Percentiles rank a stretch among this genome's conserved stretches.
These are phyloP conservation scores for Agrilus biguttatus DNA, from an alignment of 2,888 invertebrate genomes.

Conservation along the genomic window DNA sequence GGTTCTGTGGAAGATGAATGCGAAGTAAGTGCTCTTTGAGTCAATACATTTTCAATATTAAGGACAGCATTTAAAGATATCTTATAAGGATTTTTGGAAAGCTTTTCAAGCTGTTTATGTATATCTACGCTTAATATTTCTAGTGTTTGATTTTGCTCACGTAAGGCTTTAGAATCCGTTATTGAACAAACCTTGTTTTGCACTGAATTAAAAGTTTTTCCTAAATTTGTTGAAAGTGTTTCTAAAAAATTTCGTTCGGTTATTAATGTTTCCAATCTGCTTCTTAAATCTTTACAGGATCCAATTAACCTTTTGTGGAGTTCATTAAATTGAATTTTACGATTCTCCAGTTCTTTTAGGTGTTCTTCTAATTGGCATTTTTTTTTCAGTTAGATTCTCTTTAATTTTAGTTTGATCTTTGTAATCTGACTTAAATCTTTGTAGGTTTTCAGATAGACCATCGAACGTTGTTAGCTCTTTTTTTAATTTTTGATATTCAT, in stretches of 20 bases:
- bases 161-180: slow-evolving; percentile 10
- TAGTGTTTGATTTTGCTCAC: slow-evolving; percentile 15
- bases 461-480: slow-evolving; percentile 9
- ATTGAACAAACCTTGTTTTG: slow-evolving; percentile 11
- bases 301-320: slow-evolving; percentile 11
- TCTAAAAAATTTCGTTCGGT: slow-evolving; percentile 13
- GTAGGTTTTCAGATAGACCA: neutral
- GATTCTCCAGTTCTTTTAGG: slow-evolving; percentile 12
- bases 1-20: slow-evolving; percentile 11
- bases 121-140: slow-evolving; percentile 18
- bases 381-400: neutral
- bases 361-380: slow-evolving; percentile 9
- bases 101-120: slow-evolving; percentile 15
- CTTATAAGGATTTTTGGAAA: slow-evolving; percentile 14
- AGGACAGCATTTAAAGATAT: slow-evolving; percentile 10
- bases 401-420: neutral
- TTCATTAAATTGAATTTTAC: slow-evolving; percentile 9
- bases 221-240: slow-evolving; percentile 9
- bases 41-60: slow-evolving; percentile 11
- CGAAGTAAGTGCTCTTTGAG: slow-evolving; percentile 5
- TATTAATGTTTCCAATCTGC: slow-evolving; percentile 9
- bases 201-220: slow-evolving; percentile 9
- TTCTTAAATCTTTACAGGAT: slow-evolving; percentile 8
- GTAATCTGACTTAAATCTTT: no score
- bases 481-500: slow-evolving; percentile 12